These are phyloP conservation scores for Zoroaster sp. DNA, from an alignment of 53 echinoderm and acorn worm genomes.

Conservation along the genomic window DNA sequence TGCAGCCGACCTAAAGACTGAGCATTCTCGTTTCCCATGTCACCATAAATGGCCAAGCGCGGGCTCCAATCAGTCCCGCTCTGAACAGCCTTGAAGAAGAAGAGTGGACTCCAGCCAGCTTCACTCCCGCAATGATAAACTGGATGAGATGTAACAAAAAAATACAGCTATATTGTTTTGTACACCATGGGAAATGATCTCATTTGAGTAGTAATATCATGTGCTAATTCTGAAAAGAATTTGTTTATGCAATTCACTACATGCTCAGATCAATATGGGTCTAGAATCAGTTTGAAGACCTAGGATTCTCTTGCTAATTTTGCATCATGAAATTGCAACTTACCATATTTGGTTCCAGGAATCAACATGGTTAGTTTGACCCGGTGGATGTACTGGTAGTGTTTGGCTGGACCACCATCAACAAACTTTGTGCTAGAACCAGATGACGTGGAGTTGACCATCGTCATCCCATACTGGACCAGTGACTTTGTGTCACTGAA, in stretches of 20 bases:
- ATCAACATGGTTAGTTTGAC: slow-evolving; percentile 57
- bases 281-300: neutral
- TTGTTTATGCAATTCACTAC: neutral
- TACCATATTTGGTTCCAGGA: slow-evolving; percentile 71
- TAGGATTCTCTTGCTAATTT: neutral
- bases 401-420: slow-evolving; percentile 51
- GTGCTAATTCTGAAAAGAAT: no score
- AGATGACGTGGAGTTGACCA: neutral
- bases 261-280: neutral
- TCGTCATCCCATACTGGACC: slow-evolving; percentile 63
- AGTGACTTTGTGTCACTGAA: slow-evolving; percentile 49
- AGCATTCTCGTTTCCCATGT: slow-evolving; percentile 83
- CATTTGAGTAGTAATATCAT: neutral
- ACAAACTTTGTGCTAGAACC: slow-evolving; percentile 72
- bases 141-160: neutral
- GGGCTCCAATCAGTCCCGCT: slow-evolving; percentile 71
- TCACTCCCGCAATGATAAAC: slow-evolving; percentile 94
- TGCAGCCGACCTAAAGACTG: slow-evolving; percentile 72
- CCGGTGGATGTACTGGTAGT: slow-evolving; percentile 70
- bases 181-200: neutral
- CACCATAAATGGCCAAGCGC: slow-evolving; percentile 75
- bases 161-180: neutral
- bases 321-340: neutral
- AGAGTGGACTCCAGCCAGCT: slow-evolving; percentile 84
- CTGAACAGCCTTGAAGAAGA: slow-evolving; percentile 67